These are phyloP conservation scores for Serinus canaria DNA, from an alignment of 2,113 vertebrate species.

Conservation along the genomic window DNA sequence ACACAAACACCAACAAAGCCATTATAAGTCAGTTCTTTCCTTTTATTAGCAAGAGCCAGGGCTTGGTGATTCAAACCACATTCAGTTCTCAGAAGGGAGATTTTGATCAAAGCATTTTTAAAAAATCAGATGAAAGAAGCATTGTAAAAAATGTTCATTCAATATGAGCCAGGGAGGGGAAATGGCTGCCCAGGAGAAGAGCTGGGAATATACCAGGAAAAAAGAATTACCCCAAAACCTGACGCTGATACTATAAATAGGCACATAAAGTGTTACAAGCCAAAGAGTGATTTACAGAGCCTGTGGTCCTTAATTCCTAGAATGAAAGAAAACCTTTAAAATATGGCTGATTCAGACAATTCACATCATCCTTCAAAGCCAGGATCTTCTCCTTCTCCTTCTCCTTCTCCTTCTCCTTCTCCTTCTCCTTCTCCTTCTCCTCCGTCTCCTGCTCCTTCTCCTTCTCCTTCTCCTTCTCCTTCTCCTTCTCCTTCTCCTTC, in stretches of 20 bases:
- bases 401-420: neutral
- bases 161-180: constrained; percentile 34
- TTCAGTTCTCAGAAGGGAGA: constrained; percentile 17
- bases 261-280: neutral
- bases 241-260: neutral
- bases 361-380: fast-evolving
- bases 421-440: neutral
- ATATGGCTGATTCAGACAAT: neutral
- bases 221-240: neutral
- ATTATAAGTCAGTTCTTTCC: neutral
- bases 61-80: constrained; percentile 46
- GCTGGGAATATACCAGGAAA: neutral
- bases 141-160: constrained; percentile 37
- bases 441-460: neutral
- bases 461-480: neutral
- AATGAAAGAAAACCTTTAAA: neutral
- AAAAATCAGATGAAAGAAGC: constrained; percentile 48
- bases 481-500: neutral
- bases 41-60: constrained; percentile 11
- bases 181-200: constrained; percentile 26
- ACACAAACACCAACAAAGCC: neutral
- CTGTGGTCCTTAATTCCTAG: neutral
- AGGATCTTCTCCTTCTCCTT: neutral
- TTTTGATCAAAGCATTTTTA: constrained; percentile 58
- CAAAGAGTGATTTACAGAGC: neutral